Base-by-base conservation (phyloP, 1,140 invertebrate species). In the Odontomachus brunneus region DNA sequence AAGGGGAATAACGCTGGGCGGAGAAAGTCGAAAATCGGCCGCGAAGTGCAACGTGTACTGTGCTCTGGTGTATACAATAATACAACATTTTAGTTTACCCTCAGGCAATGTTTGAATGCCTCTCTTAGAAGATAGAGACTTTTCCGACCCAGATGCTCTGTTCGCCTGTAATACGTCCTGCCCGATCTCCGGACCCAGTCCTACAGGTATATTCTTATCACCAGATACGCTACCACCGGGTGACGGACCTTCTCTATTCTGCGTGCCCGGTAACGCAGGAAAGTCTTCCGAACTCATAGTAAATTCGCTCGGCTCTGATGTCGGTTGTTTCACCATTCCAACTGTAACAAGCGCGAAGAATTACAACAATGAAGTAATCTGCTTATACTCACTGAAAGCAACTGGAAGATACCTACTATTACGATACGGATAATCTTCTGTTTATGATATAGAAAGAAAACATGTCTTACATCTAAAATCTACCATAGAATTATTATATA, bases 201-300 rank as follows among this genome's bases (percentile, higher is more conserved):
- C 94, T 82, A 95, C 95, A 67, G 94, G 93, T 88, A 95, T 94
- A 82, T 88, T 93, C 91, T 95, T 96, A 89, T 95, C 95, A 85
- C 95, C 94, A 53, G 93, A 93, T 65, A 94, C 90, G 75, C 92
- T 94, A 29, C 93, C 93, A 51, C 94, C 95, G 3, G 95, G 95
- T 33, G 95, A 95, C 14, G 94, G 93, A 5, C 95, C 94, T 80
- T 95, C 95, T 89, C 95, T 94, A 88, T 94, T 93, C 89, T 95
- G 95, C 89, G 95, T 97, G 93, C 96, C 97, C 82, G 97, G 99
- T 94, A 99, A 95, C 91, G 99, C 99, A 85, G 99, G 99, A 95
- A 99, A 99, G 94, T 99, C 99, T 95, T 99, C 99, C 87, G 97
- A 98, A 88, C 98, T 99, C 96, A 99, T 99, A 86, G 97, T 98